Base-by-base conservation (phyloP, 2,113 vertebrate genomes). In the Coptodon bakossiorum region DNA sequence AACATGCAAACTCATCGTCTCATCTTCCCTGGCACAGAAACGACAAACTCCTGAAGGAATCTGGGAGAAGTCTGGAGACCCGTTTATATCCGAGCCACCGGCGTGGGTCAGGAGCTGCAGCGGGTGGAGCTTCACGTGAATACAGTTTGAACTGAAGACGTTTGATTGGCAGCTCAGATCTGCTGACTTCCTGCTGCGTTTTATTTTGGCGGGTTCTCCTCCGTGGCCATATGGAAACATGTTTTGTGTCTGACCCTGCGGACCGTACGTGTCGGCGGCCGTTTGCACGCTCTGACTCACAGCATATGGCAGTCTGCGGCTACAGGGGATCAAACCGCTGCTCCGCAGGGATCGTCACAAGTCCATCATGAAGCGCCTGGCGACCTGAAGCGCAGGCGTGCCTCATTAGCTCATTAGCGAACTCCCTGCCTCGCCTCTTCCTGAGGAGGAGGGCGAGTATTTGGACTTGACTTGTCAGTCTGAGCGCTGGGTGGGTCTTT, bases 331-430 rank as follows among this genome's bases (percentile, higher is more conserved):
- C 81, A 61, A 66, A 79, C 86, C 16, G 6, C 24, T 17, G 4
- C 43, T 50, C 43, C 0, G 16, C 83, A 54, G 86, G 76, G 82
- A 83, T 80, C 53, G 13, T 85, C 63, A 40, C 6, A 14, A 38
- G 68, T 56, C 82, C 96, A 97, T 97, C 97, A 97, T 97, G 97
- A 97, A 97, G 96, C 96, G 96, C 97, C 96, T 96, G 96, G 97
- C 96, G 96, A 97, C 97, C 68, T 97, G 95, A 96, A 96, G 96
- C 95, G 94, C 96, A 92, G 43, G 96, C 22, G 34, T 16, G 96
- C 96, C 96, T 97, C 97, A 97, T 97, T 97, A 98, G 96, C 59
- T 63, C 59, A 63, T 63, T 34, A 63, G 29, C 16, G 50, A 86
- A 59, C 43, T 63, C 61, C 17, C 78, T 3, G 3, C 66, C 80